phyloP scores from a whole-genome alignment of 1,140 invertebrate species.

The Aradophagus sp. region DNA sequence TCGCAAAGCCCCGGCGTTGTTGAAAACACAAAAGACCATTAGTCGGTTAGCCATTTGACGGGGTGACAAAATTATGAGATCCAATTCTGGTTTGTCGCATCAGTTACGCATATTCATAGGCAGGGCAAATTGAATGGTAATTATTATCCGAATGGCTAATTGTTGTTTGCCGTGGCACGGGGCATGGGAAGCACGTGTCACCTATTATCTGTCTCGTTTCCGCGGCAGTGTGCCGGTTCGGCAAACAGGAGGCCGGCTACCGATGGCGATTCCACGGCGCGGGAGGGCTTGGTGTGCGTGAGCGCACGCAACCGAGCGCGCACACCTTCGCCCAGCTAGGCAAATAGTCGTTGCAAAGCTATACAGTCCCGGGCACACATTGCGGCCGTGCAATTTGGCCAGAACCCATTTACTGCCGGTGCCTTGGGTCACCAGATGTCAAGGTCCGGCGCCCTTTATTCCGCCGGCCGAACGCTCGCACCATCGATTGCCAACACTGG shows the following conservation, averaged over 20 bases:
- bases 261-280: conserved; percentile 28
- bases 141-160: conserved; percentile 43
- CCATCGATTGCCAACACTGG: conserved; percentile 20
- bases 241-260: conserved; percentile 28
- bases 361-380: conserved; percentile 34
- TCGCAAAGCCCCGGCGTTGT: too few species aligned
- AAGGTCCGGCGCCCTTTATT: conserved; percentile 48
- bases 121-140: conserved; percentile 32
- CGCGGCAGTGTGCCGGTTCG: conserved; percentile 17
- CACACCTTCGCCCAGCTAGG: conserved; percentile 32
- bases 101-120: conserved; percentile 33
- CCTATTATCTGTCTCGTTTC: conserved; percentile 39
- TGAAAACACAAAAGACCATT: too few species aligned
- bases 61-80: conserved; percentile 11
- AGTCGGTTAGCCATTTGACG: conserved; percentile 11
- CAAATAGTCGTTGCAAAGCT: conserved; percentile 43
- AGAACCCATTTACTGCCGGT: conserved; percentile 40
- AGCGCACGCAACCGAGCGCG: conserved; percentile 40
- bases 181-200: conserved; percentile 38
- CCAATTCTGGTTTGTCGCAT: conserved; percentile 10
- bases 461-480: conserved; percentile 11
- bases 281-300: conserved; percentile 38
- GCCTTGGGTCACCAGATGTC: conserved; percentile 47
- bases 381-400: conserved; percentile 33
- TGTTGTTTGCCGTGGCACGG: conserved; percentile 36